phyloP scores from a whole-genome alignment of 2,113 vertebrate species.

The Platichthys stellatus region DNA sequence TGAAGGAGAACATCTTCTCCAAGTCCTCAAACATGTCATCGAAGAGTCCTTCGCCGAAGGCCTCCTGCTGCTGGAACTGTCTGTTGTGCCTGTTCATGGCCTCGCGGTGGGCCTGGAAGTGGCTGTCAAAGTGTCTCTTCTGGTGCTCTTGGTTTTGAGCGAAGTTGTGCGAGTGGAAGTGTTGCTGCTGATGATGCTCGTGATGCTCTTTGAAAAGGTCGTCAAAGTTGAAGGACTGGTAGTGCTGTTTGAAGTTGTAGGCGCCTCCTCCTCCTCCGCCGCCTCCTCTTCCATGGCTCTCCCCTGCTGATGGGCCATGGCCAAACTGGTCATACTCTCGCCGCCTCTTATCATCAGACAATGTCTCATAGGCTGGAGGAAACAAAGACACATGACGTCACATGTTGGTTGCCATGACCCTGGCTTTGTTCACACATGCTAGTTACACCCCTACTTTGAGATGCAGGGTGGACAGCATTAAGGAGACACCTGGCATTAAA shows the following conservation, averaged over 20 bases:
- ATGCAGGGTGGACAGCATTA: no score
- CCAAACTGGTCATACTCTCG: constrained; percentile 91
- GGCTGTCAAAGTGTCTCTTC: constrained; percentile 92
- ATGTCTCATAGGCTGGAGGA: constrained; percentile 90
- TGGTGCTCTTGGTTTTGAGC: constrained; percentile 76
- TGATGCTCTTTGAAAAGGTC: constrained; percentile 92
- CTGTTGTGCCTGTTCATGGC: constrained; percentile 83
- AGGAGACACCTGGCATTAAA: no score
- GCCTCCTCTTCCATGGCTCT: constrained; percentile 55
- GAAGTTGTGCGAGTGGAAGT: constrained; percentile 62
- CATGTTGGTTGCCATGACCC: background rate
- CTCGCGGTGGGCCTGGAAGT: constrained; percentile 88
- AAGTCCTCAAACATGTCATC: constrained; percentile 95
- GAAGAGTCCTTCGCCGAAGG: constrained; percentile 88
- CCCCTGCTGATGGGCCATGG: constrained; percentile 74
- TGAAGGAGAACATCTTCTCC: constrained; percentile 97
- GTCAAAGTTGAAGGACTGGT: constrained; percentile 90
- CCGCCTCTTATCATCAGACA: constrained; percentile 91
- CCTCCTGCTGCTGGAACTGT: constrained; percentile 84
- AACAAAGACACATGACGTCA: constrained; percentile 15
- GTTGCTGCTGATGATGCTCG: constrained; percentile 73
- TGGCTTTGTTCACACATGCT: background rate
- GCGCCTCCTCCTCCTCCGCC: constrained; percentile 54
- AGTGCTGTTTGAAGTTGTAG: constrained; percentile 85
- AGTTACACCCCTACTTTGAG: no score